Conservation (phyloP, 2,888 invertebrate genomes). For the Sussaba pulchella region DNA sequence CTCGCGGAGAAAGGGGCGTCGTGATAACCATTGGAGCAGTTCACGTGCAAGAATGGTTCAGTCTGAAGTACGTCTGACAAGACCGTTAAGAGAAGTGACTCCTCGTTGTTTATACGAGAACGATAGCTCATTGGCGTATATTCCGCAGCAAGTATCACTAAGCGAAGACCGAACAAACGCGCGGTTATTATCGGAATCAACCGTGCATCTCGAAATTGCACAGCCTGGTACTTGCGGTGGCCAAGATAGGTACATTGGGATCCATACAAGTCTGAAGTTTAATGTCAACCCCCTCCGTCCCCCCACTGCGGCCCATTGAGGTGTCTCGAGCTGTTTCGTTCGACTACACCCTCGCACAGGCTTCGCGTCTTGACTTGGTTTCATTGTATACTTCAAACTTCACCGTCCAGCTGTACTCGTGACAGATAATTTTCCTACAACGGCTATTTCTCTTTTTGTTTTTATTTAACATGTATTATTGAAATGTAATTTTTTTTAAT, state of each 20-base stretch:
- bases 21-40: no score
- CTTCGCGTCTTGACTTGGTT: neutral
- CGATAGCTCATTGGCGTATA: conserved; percentile 42
- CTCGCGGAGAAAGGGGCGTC: conserved; percentile 48
- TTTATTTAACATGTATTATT: no score
- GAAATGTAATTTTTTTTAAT: neutral
- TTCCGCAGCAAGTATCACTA: conserved; percentile 59
- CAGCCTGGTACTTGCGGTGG: conserved; percentile 6
- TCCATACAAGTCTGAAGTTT: conserved; percentile 47
- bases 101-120: conserved; percentile 16
- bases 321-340: neutral
- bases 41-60: neutral
- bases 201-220: conserved; percentile 68
- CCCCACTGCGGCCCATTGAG: neutral
- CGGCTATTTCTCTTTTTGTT: neutral
- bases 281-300: neutral
- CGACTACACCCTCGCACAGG: neutral
- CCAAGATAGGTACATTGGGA: conserved; percentile 40
- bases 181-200: conserved; percentile 73
- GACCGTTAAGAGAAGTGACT: conserved; percentile 40
- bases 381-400: neutral
- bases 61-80: conserved; percentile 31
- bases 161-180: conserved; percentile 56
- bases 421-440: neutral
- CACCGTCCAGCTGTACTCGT: neutral